Conservation (phyloP, 2,113 vertebrate genomes). For the Mormyrus iriodes region DNA sequence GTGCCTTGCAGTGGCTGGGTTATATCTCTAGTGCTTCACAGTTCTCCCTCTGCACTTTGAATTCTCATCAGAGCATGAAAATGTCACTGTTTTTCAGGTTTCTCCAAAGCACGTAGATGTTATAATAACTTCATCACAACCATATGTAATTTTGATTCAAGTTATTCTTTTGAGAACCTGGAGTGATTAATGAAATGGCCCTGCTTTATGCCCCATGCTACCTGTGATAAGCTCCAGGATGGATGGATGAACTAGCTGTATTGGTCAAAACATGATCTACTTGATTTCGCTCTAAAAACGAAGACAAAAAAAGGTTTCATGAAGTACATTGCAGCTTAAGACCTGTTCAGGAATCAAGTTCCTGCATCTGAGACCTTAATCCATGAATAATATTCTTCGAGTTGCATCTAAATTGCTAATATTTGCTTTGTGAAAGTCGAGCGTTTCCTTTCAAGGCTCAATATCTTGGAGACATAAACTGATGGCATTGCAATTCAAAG, state of each 20-base stretch:
- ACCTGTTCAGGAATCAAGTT: constrained; percentile 50
- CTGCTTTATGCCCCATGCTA: neutral
- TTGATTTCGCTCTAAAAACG: constrained; percentile 27
- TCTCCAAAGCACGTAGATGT: neutral
- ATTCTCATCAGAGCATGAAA: neutral
- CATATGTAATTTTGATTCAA: constrained; percentile 21
- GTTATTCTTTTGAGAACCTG: constrained; percentile 51
- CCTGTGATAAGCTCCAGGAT: neutral
- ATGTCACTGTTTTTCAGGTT: neutral
- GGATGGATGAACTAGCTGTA: constrained; percentile 18
- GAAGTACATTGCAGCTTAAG: constrained; percentile 28
- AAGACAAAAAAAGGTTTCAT: constrained; percentile 23
- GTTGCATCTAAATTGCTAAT: constrained; percentile 68
- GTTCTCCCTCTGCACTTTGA: neutral
- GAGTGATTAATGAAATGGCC: constrained; percentile 31
- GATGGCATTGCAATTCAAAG: constrained; percentile 57
- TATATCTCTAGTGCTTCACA: constrained; percentile 4
- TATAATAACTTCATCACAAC: neutral
- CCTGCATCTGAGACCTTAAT: constrained; percentile 65
- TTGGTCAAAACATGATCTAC: constrained; percentile 27
- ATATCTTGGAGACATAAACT: constrained; percentile 54
- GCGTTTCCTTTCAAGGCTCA: constrained; percentile 52
- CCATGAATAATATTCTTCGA: constrained; percentile 50
- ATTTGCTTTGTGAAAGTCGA: constrained; percentile 48
- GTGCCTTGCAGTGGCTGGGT: constrained; percentile 22